Percentiles rank a stretch among this genome's conserved stretches.
phyloP scores from a whole-genome alignment of 2,797 vertebrate genomes.

The Prunella strophiata region DNA sequence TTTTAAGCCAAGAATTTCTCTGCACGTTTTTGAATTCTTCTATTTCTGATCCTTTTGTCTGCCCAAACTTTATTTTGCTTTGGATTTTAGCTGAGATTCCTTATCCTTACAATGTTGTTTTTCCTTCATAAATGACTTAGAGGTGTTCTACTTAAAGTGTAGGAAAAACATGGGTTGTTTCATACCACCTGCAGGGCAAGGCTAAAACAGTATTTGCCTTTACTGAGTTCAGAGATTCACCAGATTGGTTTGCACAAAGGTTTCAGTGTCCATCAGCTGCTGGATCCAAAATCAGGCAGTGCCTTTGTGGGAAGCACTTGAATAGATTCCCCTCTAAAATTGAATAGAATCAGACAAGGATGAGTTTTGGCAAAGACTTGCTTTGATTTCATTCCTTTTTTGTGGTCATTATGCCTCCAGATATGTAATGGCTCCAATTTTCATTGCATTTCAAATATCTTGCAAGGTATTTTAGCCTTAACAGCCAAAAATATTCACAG shows the following conservation, averaged over 20 bases:
- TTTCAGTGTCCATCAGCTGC: constrained; percentile 43
- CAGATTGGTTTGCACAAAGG: background rate
- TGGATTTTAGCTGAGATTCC: background rate
- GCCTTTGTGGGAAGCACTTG: constrained; percentile 8
- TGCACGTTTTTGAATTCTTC: background rate
- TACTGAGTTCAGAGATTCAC: background rate
- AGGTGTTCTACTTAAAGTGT: background rate
- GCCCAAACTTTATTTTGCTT: background rate
- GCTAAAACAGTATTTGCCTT: background rate
- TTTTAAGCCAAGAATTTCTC: background rate
- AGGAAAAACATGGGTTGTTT: background rate
- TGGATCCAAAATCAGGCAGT: background rate
- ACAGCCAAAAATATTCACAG: constrained; percentile 39
- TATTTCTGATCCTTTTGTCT: background rate
- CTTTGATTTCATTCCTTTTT: background rate
- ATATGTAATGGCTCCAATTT: constrained; percentile 53
- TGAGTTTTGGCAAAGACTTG: constrained; percentile 16
- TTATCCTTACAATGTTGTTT: background rate
- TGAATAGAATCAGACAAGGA: constrained; percentile 40
- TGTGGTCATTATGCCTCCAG: constrained; percentile 47
- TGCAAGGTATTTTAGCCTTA: constrained; percentile 40
- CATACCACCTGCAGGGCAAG: background rate
- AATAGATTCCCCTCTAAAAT: constrained; percentile 6
- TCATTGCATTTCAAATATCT: constrained; percentile 59
- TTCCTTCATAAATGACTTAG: background rate